Evolutionary conservation across 2,888 invertebrate genomes (phyloP).

Genomic region (Neoaliturus tenellus): DNA sequence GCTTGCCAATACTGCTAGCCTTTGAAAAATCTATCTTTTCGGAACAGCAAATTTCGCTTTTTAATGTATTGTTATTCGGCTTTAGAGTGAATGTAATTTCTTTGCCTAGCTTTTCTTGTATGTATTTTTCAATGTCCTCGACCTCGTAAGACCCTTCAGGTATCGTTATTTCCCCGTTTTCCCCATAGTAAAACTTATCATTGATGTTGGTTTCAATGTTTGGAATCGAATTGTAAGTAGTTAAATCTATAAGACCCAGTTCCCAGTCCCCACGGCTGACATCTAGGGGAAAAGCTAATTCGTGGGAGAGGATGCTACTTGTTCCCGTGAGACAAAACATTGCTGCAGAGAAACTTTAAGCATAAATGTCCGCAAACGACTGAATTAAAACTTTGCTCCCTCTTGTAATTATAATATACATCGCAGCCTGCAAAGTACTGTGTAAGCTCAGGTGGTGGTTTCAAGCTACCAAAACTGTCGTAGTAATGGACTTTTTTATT

Average conservation of each 20-base stretch:
- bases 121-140: not conserved
- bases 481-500: constrained; percentile 68
- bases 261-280: not conserved
- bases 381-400: constrained; percentile 49
- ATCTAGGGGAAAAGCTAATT: not conserved
- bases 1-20: not conserved
- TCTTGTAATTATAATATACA: constrained; percentile 51
- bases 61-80: constrained; percentile 3
- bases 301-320: not conserved
- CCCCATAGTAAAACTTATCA: not conserved
- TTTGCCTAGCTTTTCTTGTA: no score
- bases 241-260: not conserved
- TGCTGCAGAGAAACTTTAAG: constrained; percentile 47
- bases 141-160: constrained; percentile 3
- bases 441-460: constrained; percentile 13
- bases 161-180: not conserved
- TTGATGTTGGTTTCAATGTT: not conserved
- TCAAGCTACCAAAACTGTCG: constrained; percentile 69
- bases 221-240: not conserved
- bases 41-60: not conserved
- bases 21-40: not conserved
- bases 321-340: not conserved
- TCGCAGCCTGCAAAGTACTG: not conserved
- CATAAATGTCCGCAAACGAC: constrained; percentile 57
- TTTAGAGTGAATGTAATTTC: not conserved